Conservation (phyloP, 2,113 vertebrate genomes). For the Stigmatopora nigra region DNA sequence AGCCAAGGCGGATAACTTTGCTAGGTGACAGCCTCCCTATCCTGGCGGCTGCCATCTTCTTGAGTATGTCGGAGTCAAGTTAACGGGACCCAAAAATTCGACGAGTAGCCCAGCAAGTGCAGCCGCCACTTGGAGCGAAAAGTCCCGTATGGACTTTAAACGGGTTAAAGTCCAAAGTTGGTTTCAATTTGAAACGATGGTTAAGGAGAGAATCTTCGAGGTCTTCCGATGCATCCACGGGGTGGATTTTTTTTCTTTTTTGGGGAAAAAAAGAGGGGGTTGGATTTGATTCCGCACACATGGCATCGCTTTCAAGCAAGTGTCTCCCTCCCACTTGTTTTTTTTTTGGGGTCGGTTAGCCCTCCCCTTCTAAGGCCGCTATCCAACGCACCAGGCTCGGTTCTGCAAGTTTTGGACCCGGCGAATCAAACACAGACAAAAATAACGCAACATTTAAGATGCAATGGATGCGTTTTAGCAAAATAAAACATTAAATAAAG, state of each 20-base stretch:
- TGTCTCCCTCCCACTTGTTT: constrained; percentile 21
- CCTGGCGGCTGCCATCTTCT: constrained; percentile 37
- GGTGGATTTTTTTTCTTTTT: not conserved
- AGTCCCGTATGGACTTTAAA: constrained; percentile 38
- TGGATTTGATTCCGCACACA: constrained; percentile 16
- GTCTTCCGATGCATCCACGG: not conserved
- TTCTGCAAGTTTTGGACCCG: constrained; percentile 22
- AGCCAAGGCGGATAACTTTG: constrained; percentile 15
- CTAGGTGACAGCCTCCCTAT: constrained; percentile 44
- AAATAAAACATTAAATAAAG: not conserved
- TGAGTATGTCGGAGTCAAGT: not conserved
- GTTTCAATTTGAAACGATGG: not conserved
- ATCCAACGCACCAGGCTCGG: constrained; percentile 32
- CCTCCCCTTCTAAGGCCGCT: constrained; percentile 19
- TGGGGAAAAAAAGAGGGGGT: not conserved
- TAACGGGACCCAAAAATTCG: not conserved
- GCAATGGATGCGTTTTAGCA: not conserved
- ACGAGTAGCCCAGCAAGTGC: constrained; percentile 18
- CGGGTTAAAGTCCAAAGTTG: not conserved
- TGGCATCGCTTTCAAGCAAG: constrained; percentile 14
- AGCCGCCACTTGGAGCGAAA: constrained; percentile 4
- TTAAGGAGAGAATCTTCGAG: not conserved
- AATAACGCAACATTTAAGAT: constrained; percentile 27
- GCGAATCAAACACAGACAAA: not conserved
- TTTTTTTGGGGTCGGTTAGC: constrained; percentile 19